These are phyloP conservation scores for Ernsta delagoae DNA, from an alignment of 2,888 invertebrate species.

Conservation along the genomic window DNA sequence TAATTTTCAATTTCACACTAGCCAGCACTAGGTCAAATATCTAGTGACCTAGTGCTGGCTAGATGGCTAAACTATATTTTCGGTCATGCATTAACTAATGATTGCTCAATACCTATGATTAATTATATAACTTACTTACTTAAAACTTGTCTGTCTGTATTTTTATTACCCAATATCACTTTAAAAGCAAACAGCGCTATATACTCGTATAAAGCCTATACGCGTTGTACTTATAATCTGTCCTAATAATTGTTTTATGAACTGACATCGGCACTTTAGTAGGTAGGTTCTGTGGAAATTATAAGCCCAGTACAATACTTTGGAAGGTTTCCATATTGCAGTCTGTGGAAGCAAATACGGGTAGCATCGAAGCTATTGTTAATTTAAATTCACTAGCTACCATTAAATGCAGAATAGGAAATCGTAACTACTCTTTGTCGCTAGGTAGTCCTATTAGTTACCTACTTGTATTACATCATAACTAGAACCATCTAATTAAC, in stretches of 20 bases:
- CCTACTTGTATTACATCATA: not conserved
- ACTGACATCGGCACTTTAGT: not conserved
- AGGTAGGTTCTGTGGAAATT: not conserved
- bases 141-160: too few relatives aligned
- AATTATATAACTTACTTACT: too few relatives aligned
- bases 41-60: too few relatives aligned
- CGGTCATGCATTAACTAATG: too few relatives aligned
- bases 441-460: not conserved
- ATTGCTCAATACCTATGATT: too few relatives aligned
- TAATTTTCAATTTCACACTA: too few relatives aligned
- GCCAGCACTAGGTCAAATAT: too few relatives aligned
- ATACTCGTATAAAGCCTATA: too few relatives aligned
- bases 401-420: not conserved
- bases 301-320: not conserved
- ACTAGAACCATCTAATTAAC: not conserved
- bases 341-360: not conserved
- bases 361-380: slow-evolving; percentile 4
- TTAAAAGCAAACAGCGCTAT: too few relatives aligned
- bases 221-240: too few relatives aligned
- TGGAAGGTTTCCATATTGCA: slow-evolving; percentile 3
- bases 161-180: too few relatives aligned
- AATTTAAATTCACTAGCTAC: not conserved
- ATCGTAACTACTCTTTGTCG: not conserved
- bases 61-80: too few relatives aligned
- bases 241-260: not conserved